A percentile compares a stretch with the other conserved stretches of the same genome.
phyloP scores from a whole-genome alignment of 2,113 vertebrate genomes.

The Promerops cafer region DNA sequence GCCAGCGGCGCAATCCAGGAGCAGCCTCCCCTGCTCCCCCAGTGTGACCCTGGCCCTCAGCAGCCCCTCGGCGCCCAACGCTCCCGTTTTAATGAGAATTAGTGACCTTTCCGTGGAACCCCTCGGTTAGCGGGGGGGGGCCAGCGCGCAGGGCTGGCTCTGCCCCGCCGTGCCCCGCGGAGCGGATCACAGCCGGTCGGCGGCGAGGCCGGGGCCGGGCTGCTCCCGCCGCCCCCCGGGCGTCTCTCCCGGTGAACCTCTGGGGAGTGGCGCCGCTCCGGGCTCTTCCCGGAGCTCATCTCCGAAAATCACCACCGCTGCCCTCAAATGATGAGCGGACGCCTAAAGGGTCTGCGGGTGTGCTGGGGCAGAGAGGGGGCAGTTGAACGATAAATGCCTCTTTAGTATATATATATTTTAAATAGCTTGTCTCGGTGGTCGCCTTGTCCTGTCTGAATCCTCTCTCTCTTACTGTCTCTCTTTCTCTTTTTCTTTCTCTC shows the following conservation, averaged over 20 bases:
- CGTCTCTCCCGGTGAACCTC: neutral
- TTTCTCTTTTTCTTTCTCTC: rapidly evolving
- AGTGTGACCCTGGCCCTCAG: neutral
- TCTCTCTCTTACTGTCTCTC: neutral
- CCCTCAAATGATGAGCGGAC: neutral
- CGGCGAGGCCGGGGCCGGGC: neutral
- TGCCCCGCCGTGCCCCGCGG: neutral
- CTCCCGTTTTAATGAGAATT: neutral
- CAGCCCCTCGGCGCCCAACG: neutral
- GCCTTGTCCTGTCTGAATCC: neutral
- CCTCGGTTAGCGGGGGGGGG: neutral
- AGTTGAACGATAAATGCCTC: neutral
- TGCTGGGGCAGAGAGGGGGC: neutral
- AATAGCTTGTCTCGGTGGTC: neutral
- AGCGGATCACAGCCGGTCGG: neutral
- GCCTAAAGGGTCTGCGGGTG: neutral
- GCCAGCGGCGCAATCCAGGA: neutral
- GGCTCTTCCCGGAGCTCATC: neutral
- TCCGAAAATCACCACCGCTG: neutral
- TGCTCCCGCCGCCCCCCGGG: neutral
- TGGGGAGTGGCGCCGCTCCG: neutral
- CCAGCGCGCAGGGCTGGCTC: neutral
- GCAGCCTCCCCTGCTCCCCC: neutral
- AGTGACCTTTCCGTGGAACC: neutral
- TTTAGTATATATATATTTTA: neutral